Conservation (phyloP, 2,888 invertebrate genomes). For the Adelphocoris suturalis region DNA sequence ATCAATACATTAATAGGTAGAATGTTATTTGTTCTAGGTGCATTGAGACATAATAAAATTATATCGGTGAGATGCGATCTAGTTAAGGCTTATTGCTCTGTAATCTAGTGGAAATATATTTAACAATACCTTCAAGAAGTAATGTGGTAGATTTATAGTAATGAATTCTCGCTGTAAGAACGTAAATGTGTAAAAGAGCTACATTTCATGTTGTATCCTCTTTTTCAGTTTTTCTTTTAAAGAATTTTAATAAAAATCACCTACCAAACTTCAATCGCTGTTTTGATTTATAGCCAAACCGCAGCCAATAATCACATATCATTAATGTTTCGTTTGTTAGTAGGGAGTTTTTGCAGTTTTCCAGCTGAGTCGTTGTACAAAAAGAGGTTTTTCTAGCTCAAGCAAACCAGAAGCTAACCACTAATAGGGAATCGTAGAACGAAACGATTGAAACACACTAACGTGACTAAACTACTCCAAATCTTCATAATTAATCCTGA, state of each 20-base stretch:
- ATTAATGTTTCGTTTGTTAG: too few relatives aligned
- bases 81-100: constrained; percentile 69
- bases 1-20: constrained; percentile 74
- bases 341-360: too few relatives aligned
- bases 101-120: constrained; percentile 70
- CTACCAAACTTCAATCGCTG: constrained; percentile 58
- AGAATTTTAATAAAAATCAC: constrained; percentile 71
- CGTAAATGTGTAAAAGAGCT: constrained; percentile 69
- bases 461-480: too few relatives aligned
- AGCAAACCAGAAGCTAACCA: too few relatives aligned
- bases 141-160: constrained; percentile 68
- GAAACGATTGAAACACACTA: too few relatives aligned
- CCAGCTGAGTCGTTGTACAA: too few relatives aligned
- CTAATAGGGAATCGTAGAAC: too few relatives aligned
- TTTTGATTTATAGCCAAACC: background rate
- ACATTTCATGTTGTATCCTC: constrained; percentile 71
- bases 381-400: too few relatives aligned
- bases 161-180: constrained; percentile 57
- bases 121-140: constrained; percentile 48
- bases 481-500: too few relatives aligned
- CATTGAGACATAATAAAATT: constrained; percentile 73
- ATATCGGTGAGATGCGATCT: constrained; percentile 71
- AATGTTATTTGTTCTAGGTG: constrained; percentile 74
- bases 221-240: constrained; percentile 70
- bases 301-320: too few relatives aligned